These are phyloP conservation scores for Borostomias antarcticus DNA, from an alignment of 2,797 vertebrate genomes.

Conservation along the genomic window DNA sequence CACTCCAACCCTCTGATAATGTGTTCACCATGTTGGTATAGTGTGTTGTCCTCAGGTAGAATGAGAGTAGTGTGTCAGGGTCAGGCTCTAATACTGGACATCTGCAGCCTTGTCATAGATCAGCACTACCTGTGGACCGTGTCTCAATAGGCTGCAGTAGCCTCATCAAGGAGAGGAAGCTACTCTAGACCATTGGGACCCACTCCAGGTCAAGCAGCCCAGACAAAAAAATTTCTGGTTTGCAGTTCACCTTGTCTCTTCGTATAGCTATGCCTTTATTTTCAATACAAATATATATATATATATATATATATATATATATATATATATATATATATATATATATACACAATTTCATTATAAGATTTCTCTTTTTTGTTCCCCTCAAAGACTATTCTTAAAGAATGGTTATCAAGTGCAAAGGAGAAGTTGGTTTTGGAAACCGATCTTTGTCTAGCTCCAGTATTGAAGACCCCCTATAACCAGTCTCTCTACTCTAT, in stretches of 20 bases:
- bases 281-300: slow-evolving; percentile 78
- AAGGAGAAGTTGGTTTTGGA: slow-evolving; percentile 66
- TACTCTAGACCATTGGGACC: slow-evolving; percentile 32
- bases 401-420: slow-evolving; percentile 73
- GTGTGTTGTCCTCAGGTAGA: too few relatives aligned
- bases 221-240: slow-evolving; percentile 47
- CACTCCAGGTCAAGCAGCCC: slow-evolving; percentile 62
- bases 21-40: too few relatives aligned
- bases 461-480: neutral
- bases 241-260: slow-evolving; percentile 62
- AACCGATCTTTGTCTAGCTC: slow-evolving; percentile 34
- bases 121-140: slow-evolving; percentile 9
- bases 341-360: slow-evolving; percentile 71
- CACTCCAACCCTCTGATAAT: too few relatives aligned
- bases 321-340: slow-evolving; percentile 78
- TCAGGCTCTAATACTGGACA: too few relatives aligned
- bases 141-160: slow-evolving; percentile 14
- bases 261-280: slow-evolving; percentile 73
- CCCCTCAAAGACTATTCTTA: slow-evolving; percentile 67
- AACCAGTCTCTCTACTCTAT: neutral
- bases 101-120: neutral
- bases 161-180: slow-evolving; percentile 40
- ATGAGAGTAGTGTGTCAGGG: neutral
- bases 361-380: slow-evolving; percentile 65
- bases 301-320: slow-evolving; percentile 76